A percentile compares a stretch with the other conserved stretches of the same genome.
Evolutionary conservation across 2,888 invertebrate genomes (phyloP).

Genomic region (Copidosoma aretas): DNA sequence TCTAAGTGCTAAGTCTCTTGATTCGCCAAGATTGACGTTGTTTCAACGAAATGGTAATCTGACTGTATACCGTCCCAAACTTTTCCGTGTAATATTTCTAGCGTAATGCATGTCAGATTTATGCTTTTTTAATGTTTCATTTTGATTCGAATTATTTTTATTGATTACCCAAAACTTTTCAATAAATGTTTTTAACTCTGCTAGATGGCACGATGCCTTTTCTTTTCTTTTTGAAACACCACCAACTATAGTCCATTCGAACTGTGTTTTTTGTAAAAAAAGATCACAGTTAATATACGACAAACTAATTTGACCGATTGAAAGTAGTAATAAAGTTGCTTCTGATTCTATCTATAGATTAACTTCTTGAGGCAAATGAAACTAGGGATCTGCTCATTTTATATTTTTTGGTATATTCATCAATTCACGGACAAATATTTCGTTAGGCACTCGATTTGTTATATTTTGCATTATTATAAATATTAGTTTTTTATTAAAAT

Average conservation of each 20-base stretch:
- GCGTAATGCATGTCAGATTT: constrained; percentile 3
- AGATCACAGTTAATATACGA: neutral
- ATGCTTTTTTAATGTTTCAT: neutral
- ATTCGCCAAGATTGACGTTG: neutral
- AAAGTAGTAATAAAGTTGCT: neutral
- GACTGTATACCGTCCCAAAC: neutral
- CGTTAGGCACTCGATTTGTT: neutral
- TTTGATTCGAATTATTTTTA: neutral
- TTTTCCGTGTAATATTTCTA: neutral
- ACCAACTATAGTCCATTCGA: constrained; percentile 6
- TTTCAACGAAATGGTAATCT: neutral
- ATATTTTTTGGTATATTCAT: neutral
- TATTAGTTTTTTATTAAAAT: neutral
- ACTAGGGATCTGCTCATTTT: neutral
- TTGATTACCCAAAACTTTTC: constrained; percentile 9
- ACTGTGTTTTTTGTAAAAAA: constrained; percentile 2
- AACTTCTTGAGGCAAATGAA: neutral
- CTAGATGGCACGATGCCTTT: neutral
- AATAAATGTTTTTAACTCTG: neutral
- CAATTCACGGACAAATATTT: neutral
- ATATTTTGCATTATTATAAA: neutral
- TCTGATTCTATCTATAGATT: neutral
- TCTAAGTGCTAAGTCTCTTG: neutral
- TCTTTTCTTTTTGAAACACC: neutral
- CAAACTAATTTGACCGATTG: constrained; percentile 1